Base-by-base conservation (phyloP, 2,888 invertebrate genomes). In the Tillus elongatus region DNA sequence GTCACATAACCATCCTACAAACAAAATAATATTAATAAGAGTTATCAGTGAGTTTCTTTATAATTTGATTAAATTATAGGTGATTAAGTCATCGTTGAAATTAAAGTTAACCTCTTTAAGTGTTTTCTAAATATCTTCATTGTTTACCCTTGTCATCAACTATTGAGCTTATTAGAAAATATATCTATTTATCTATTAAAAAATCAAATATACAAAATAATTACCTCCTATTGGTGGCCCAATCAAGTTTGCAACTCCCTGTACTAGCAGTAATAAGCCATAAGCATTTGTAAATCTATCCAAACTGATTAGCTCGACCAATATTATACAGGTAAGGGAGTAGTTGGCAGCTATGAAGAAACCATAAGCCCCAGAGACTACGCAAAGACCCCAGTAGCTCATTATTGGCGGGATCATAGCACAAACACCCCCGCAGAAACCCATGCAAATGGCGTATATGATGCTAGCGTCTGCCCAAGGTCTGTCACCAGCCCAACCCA, bases 271-370 rank as follows among this genome's bases (percentile, higher is more conserved):
- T 52, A 91, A 66, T 50, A 93, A 66, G 0, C 93, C 93, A 58
- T 92, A 93, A 3, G 91, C 91, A 59, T 84, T 88, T 31, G 91
- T 89, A 61, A 95, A 90, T 53, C 85, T 75, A 62, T 90, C 89
- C 48, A 93, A 64, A n/a, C 88, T 84, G 46, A 92, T 85, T 47
- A 90, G 74, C 59, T 92, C 83, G 39, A 92, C 89, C 39, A 92
- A 73, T 45, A 93, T 89, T 54, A 91, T 88, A 56, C 87, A 86
- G 13, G 91, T 89, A 27, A 93, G 73, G 2, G 89, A 82, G 68
- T 91, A 93, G 69, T 92, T 92, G 40, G 90, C 91, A 14, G 90
- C 88, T 52, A 92, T 88, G 64, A 85, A 82, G 46, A 90, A 78
- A 1, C 92, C 92, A 68, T 89, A 93, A 15, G 79, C 74, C n/a